Evolutionary conservation across 2,797 vertebrate species (phyloP).

Genomic region (Sternarchorhynchus goeldii): DNA sequence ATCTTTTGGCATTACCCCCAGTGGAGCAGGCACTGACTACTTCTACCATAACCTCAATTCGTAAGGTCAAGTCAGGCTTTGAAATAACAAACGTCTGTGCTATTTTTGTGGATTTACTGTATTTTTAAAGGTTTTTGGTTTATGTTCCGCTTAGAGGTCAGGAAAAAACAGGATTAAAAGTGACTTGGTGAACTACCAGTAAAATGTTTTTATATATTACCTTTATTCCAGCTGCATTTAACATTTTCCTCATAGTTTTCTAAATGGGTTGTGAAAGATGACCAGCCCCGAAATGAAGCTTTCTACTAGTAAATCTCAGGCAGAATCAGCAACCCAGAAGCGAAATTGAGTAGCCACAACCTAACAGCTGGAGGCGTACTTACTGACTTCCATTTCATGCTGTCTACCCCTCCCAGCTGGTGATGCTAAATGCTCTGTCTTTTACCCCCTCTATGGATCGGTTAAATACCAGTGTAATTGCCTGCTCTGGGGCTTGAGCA

Average conservation of each 20-base stretch:
- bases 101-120: constrained; percentile 16
- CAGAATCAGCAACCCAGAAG: constrained; percentile 45
- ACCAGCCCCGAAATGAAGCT: neutral
- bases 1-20: constrained; percentile 46
- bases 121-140: neutral
- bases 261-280: neutral
- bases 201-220: neutral
- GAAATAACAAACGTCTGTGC: neutral
- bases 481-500: constrained; percentile 73
- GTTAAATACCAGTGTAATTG: constrained; percentile 92
- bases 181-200: neutral
- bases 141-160: neutral
- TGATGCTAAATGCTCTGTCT: constrained; percentile 80
- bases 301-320: constrained; percentile 36
- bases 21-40: constrained; percentile 24
- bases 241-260: neutral
- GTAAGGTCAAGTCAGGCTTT: constrained; percentile 23
- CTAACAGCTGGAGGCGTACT: constrained; percentile 37
- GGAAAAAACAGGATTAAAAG: neutral
- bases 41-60: constrained; percentile 18
- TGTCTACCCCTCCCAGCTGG: constrained; percentile 70
- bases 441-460: constrained; percentile 80
- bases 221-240: constrained; percentile 12
- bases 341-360: constrained; percentile 50
- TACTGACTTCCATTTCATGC: constrained; percentile 58